Evolutionary conservation across 2,797 vertebrate species (phyloP), one percentile per base, ranked within the genome.

Genomic region (Eospalax fontanierii): DNA sequence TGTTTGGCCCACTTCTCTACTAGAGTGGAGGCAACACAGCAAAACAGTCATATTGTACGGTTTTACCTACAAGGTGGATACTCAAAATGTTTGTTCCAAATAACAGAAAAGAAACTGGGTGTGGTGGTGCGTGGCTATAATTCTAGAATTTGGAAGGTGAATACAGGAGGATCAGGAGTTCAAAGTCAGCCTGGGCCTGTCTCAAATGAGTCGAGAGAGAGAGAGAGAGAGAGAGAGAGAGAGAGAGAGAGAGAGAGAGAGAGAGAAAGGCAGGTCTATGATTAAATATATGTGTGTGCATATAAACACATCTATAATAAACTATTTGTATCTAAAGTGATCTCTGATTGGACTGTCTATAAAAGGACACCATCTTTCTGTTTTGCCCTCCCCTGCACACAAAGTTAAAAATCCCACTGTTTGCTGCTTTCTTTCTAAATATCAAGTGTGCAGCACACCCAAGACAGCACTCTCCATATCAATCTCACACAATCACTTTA

Each of bases 401-500:
- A 16, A 28, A 21, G n/a, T 74, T 76, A 59, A 85, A 22, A 76
- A 80, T 50, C 59, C 28, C 76, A 43, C 38, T 65, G 30, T 54
- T 38, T 12, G 61, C 76, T 57, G 46, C 81, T 35, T n/a, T 63
- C 75, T 89, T 73, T 84, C 75, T 54, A 63, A 79, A 75, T 54
- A 92, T 43, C 95, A 82, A 92, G 50, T 35, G 22, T 54, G 46
- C 93, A 38, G 22, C 74, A 15, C 33, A 30, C 80, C 70, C 11
- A 57, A 90, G 95, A 93, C 89, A 61, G 79, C 70, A 81, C 73
- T 88, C 70, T 92, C 89, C 79, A 26, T 83, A 91, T 82, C 97
- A 95, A 93, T 96, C 93, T 95, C 97, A 89, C 61, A 96, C 96
- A 97, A 98, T 98, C 96, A 96, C 93, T 93, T 82, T 94, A 91